Base-by-base conservation (phyloP, 2,888 invertebrate genomes). In the Chrysomela aeneicollis region DNA sequence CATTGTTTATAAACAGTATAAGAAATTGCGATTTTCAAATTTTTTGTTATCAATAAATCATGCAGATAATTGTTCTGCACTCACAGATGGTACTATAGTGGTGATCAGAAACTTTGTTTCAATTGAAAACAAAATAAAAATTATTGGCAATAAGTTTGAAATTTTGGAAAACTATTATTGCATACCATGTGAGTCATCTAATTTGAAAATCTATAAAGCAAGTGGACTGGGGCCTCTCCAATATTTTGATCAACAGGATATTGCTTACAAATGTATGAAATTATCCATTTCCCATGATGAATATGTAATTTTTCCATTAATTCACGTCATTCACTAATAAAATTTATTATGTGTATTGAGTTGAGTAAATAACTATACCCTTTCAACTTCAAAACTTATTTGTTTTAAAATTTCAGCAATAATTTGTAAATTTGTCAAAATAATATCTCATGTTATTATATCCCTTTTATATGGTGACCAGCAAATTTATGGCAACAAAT, bases 201-300 rank as follows among this genome's bases (percentile, higher is more conserved):
- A 47, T 18, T 47, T 47, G 17, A 47, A 47, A 47, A 47, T 47
- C 17, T 47, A 47, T 15, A 47, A 47, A 19, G 47, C 47, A 47
- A 10, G 47, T 47, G 19, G 18, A 17, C 47, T 47, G 8, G 47
- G 47, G n/a, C 47, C 47, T 51, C 51, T 51, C 22, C 51, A 51
- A 22, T 51, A 51, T 51, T 51, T 51, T 22, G 22, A 51, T 51
- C 19, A 21, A 51, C 21, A 51, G 19, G 51, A 51, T 51, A 26
- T 51, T 51, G 51, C 51, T 26, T 51, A 51, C 51, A 51, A 51
- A 51, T 51, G 51, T 51, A 51, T 51, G 51, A 51, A 51, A 51
- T 51, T 51, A 51, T 21, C 51, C 19, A 51, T 22, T 51, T 51
- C 51, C 51, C 19, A 51, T 51, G 51, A 51, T 51, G 51, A 51